These are phyloP conservation scores for Zaprionus bogoriensis DNA, from an alignment of 2,888 invertebrate genomes.

Conservation along the genomic window DNA sequence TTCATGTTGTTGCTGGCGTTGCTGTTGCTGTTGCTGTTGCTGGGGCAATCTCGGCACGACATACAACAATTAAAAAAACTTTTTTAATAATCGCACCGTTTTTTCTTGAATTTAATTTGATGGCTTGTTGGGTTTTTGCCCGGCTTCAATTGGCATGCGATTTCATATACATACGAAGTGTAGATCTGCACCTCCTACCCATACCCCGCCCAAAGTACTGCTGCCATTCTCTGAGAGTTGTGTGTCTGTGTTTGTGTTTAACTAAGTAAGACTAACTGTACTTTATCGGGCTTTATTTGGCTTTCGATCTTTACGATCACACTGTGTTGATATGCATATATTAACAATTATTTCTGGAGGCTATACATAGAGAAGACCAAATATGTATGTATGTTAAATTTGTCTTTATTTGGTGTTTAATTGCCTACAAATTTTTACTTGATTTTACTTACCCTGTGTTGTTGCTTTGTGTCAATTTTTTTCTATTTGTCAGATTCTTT, in stretches of 20 bases:
- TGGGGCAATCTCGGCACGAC: conserved; percentile 64
- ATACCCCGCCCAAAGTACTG: not conserved
- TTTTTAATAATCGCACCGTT: conserved; percentile 68
- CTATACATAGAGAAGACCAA: too few relatives aligned
- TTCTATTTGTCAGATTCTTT: too few relatives aligned
- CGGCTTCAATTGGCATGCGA: conserved; percentile 61
- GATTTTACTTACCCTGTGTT: too few relatives aligned
- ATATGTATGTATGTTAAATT: too few relatives aligned
- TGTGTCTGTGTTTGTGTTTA: not conserved
- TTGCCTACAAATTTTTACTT: too few relatives aligned
- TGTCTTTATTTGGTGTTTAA: too few relatives aligned
- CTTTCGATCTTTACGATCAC: conserved; percentile 21
- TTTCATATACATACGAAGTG: conserved; percentile 10
- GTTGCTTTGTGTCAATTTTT: too few relatives aligned
- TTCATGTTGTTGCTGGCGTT: conserved; percentile 2
- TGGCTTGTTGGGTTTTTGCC: conserved; percentile 45
- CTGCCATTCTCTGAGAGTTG: not conserved
- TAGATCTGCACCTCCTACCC: not conserved
- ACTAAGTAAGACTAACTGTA: conserved; percentile 4
- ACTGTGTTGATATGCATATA: too few relatives aligned
- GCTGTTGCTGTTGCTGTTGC: conserved; percentile 31
- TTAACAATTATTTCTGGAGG: too few relatives aligned
- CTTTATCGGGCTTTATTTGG: not conserved
- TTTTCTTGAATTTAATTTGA: conserved; percentile 74
- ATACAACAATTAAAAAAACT: conserved; percentile 66